phyloP scores from a whole-genome alignment of 2,888 invertebrate species.

The Clostera curtula region DNA sequence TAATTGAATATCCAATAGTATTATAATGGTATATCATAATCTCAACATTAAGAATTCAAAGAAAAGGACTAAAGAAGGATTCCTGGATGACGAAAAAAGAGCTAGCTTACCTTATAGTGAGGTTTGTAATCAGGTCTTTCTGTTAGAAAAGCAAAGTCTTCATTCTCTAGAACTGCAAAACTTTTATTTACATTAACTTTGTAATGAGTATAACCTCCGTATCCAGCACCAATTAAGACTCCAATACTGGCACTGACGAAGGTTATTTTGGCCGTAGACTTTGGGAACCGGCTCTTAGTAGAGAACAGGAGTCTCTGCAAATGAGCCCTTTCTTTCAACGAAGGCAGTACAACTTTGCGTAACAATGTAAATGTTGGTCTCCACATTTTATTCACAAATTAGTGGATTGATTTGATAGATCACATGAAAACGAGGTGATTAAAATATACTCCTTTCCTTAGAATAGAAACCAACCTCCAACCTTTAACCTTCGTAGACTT shows the following conservation, averaged over 20 bases:
- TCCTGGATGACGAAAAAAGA: not conserved
- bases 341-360: constrained; percentile 44
- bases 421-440: constrained; percentile 14
- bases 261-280: constrained; percentile 65
- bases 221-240: constrained; percentile 69
- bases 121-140: constrained; percentile 66
- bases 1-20: too few species aligned
- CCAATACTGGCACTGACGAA: constrained; percentile 76
- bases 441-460: too few species aligned
- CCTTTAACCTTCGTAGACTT: too few species aligned
- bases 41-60: too few species aligned
- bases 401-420: constrained; percentile 2
- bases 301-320: constrained; percentile 44
- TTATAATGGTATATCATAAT: too few species aligned
- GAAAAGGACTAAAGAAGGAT: not conserved
- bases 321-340: constrained; percentile 40
- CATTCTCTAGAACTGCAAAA: constrained; percentile 37
- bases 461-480: too few species aligned
- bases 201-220: constrained; percentile 69
- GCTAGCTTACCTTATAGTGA: constrained; percentile 59
- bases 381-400: constrained; percentile 49
- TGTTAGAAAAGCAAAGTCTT: constrained; percentile 58
- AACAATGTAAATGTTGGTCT: constrained; percentile 48
- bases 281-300: constrained; percentile 48
- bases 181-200: constrained; percentile 54